These are phyloP conservation scores for Diabrotica undecimpunctata DNA, from an alignment of 1,140 invertebrate genomes.

Conservation along the genomic window DNA sequence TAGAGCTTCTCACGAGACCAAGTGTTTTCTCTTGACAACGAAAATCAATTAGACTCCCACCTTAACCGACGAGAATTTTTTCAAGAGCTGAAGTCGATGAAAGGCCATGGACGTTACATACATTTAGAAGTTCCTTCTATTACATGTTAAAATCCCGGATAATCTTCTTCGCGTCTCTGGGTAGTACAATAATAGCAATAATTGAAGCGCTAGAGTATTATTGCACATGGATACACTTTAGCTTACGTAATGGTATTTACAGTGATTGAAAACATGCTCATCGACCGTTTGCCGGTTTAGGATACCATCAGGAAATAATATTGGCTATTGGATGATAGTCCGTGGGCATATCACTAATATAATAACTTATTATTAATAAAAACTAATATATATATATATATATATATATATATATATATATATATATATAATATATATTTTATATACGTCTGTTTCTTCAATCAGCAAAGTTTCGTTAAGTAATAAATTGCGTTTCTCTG, in stretches of 20 bases:
- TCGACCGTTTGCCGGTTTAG: conserved; percentile 24
- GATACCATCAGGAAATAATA: conserved; percentile 15
- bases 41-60: background rate
- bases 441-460: too few species aligned
- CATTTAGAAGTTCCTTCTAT: conserved; percentile 38
- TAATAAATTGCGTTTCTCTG: too few species aligned
- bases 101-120: conserved; percentile 34
- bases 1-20: too few species aligned
- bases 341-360: background rate
- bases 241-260: conserved; percentile 43
- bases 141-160: conserved; percentile 44
- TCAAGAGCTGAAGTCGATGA: conserved; percentile 14
- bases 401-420: too few species aligned
- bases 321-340: conserved; percentile 17
- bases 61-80: background rate
- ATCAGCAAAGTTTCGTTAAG: too few species aligned
- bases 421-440: too few species aligned
- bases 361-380: too few species aligned
- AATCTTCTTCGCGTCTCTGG: conserved; percentile 36
- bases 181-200: conserved; percentile 43
- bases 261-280: conserved; percentile 44
- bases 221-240: conserved; percentile 42
- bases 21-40: background rate
- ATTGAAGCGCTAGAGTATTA: conserved; percentile 41
- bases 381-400: too few species aligned